phyloP scores from a whole-genome alignment of 2,888 invertebrate species.

The Agrilus mali region DNA sequence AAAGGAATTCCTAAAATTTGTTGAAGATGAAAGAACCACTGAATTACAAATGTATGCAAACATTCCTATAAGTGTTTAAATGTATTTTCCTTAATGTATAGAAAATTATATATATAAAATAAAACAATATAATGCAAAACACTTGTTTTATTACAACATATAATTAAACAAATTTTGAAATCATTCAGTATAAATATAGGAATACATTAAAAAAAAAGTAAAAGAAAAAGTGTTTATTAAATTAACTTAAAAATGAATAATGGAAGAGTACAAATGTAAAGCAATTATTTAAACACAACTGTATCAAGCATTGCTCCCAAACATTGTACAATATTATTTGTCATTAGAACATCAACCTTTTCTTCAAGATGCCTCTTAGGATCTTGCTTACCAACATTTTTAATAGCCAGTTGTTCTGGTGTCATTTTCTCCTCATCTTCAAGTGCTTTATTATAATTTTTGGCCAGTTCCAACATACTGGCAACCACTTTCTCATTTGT shows the following conservation, averaged over 20 bases:
- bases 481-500: constrained; percentile 89
- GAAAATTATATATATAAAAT: too few species aligned
- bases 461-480: constrained; percentile 94
- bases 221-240: constrained; percentile 4
- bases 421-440: constrained; percentile 99
- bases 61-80: constrained; percentile 8
- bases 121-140: too few species aligned
- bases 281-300: constrained; percentile 67
- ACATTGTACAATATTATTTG: constrained; percentile 94
- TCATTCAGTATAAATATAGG: background rate
- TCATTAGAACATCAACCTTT: constrained; percentile 93
- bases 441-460: constrained; percentile 81
- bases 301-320: constrained; percentile 94
- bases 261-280: constrained; percentile 3
- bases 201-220: constrained; percentile 1
- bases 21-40: constrained; percentile 30
- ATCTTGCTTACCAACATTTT: constrained; percentile 98
- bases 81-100: constrained; percentile 6
- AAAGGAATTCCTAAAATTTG: constrained; percentile 33
- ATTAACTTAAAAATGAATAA: constrained; percentile 3
- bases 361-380: constrained; percentile 99
- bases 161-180: too few species aligned
- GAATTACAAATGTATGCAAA: constrained; percentile 20
- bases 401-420: constrained; percentile 95
- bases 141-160: too few species aligned